Base-by-base conservation (phyloP, 2,888 invertebrate genomes). In the Leucoma salicis region DNA sequence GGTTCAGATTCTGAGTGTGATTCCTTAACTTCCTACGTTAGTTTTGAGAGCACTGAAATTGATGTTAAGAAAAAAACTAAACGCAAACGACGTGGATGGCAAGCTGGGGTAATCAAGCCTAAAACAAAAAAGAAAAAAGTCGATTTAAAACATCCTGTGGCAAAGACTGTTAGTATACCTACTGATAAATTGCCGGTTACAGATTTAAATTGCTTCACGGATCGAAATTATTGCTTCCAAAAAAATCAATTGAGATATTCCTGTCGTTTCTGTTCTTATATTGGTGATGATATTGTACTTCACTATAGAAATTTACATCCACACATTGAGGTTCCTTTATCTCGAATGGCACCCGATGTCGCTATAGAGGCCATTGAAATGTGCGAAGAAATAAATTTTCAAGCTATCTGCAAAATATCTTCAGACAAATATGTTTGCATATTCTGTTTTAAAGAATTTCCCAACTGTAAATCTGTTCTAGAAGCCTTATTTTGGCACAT, bases 401-500 rank as follows among this genome's bases (percentile, higher is more conserved):
- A 78, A 50, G 64, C 71, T 5, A 63, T 82, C 11, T 74, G 72
- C 45, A 81, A 81, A 57, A 66, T 80, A 35, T 61, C 73, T n/a
- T 73, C 78, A 1, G 69, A 74, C 8, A 83, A 75, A 61, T 83
- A 85, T 46, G 64, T 76, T 2, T 89, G 89, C 50, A 67, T 83
- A 50, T 89, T 89, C 65, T 89, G 89, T 59, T 78, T 58, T 29
- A 74, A 81, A 65, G 85, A 80, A 52, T 86, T 87, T 48, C 41
- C 47, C 14, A 71, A 65, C 44, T 69, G 55, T 34, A 74, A 67
- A 38, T 58, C 63, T 1, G 59, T 70, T 21, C 65, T 88, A 31
- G 85, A 88, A 63, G 68, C 74, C 3, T 94, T 94, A 67, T 94
- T 93, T 63, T 94, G 95, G 69, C 96, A 96, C 64, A 87, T 95